Percentiles rank a stretch among this genome's conserved stretches.
Evolutionary conservation across 2,888 invertebrate genomes (phyloP).

Genomic region (Acleris cristana): DNA sequence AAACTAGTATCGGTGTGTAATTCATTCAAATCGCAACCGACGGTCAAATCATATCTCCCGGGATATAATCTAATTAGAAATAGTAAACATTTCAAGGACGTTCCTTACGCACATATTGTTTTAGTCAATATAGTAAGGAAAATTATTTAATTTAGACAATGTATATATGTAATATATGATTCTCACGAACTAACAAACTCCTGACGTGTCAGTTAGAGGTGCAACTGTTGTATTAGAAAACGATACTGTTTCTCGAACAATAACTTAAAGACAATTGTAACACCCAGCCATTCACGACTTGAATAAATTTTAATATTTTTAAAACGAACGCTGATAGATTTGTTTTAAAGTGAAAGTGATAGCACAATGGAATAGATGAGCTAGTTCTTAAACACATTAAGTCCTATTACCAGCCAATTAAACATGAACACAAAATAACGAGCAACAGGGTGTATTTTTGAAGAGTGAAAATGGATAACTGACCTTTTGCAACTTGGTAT

Average conservation of each 20-base stretch:
- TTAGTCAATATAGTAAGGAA: too few relatives aligned
- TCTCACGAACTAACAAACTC: not conserved
- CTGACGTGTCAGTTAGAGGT: too few relatives aligned
- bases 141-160: not conserved
- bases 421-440: not conserved
- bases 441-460: not conserved
- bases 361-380: constrained; percentile 37
- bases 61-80: too few relatives aligned
- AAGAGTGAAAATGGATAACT: not conserved
- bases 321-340: constrained; percentile 38
- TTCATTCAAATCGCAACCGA: too few relatives aligned
- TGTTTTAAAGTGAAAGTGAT: constrained; percentile 51
- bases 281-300: constrained; percentile 14
- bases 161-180: not conserved
- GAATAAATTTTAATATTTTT: constrained; percentile 38
- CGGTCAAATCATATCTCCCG: too few relatives aligned
- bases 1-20: too few relatives aligned
- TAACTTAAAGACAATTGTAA: constrained; percentile 7
- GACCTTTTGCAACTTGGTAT: not conserved
- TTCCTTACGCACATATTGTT: too few relatives aligned
- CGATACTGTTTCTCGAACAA: not conserved
- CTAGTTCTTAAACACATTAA: constrained; percentile 31
- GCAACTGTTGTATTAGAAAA: not conserved
- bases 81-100: too few relatives aligned
- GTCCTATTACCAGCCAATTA: not conserved